Conservation (phyloP, 2,888 invertebrate species). For the Brachyptera risi region DNA sequence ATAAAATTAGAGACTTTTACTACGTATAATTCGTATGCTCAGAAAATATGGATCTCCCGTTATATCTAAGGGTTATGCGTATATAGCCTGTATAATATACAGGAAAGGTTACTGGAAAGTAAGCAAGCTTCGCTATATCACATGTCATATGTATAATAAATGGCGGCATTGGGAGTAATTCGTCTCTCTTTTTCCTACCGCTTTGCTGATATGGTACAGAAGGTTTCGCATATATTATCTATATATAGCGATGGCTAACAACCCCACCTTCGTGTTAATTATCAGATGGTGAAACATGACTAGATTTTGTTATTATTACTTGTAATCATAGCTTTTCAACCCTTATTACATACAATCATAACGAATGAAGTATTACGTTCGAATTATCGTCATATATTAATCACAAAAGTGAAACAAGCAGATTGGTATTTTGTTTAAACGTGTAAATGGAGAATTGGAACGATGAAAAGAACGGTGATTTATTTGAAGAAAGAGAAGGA, state of each 20-base stretch:
- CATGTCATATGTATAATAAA: constrained; percentile 20
- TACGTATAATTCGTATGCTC: too few species aligned
- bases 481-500: constrained; percentile 3
- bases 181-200: constrained; percentile 21
- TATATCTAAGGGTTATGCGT: too few species aligned
- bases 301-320: constrained; percentile 24
- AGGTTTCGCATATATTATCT: constrained; percentile 6
- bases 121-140: too few species aligned
- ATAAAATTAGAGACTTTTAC: too few species aligned
- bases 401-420: too few species aligned
- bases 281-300: constrained; percentile 10
- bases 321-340: constrained; percentile 20
- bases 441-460: background rate
- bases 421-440: too few species aligned
- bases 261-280: constrained; percentile 15
- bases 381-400: too few species aligned
- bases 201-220: constrained; percentile 2
- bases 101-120: too few species aligned
- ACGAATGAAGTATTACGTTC: background rate
- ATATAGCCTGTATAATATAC: too few species aligned
- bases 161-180: constrained; percentile 21
- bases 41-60: too few species aligned
- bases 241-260: background rate
- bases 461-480: background rate
- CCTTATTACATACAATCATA: constrained; percentile 19